These are phyloP conservation scores for Empidonax traillii DNA, from an alignment of 2,113 vertebrate genomes.

Conservation along the genomic window DNA sequence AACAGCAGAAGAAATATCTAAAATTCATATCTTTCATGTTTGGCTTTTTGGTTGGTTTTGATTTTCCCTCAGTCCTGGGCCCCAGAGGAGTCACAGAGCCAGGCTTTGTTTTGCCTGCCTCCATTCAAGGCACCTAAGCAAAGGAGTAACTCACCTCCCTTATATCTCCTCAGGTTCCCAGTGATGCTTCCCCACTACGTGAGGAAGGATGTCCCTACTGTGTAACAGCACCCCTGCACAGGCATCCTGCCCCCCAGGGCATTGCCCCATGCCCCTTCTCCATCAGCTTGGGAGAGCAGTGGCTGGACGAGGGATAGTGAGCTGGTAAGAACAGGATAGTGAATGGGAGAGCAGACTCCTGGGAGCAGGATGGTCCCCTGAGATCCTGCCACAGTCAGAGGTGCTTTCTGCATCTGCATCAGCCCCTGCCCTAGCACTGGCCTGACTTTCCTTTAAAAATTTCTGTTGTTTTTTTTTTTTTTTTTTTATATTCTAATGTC, in stretches of 20 bases:
- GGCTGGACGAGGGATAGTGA: neutral
- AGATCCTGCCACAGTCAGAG: neutral
- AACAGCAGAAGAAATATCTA: neutral
- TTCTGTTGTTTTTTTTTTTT: neutral
- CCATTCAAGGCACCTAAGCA: neutral
- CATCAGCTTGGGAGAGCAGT: neutral
- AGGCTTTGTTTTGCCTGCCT: neutral
- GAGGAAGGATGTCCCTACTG: fast-evolving
- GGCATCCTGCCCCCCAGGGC: neutral
- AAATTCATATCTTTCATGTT: neutral
- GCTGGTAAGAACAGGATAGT: neutral
- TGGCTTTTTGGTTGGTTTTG: neutral
- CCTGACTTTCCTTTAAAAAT: neutral
- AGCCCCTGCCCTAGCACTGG: fast-evolving
- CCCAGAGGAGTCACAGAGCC: neutral
- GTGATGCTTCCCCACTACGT: neutral
- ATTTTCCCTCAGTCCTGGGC: fast-evolving
- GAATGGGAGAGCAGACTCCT: neutral
- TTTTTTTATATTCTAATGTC: neutral
- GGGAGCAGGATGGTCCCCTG: neutral
- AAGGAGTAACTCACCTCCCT: neutral
- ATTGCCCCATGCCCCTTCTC: neutral
- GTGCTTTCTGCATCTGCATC: neutral
- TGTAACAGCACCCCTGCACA: neutral
- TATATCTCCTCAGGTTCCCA: neutral